Conservation (phyloP, 2,888 invertebrate genomes). For the Tinea semifulvella region DNA sequence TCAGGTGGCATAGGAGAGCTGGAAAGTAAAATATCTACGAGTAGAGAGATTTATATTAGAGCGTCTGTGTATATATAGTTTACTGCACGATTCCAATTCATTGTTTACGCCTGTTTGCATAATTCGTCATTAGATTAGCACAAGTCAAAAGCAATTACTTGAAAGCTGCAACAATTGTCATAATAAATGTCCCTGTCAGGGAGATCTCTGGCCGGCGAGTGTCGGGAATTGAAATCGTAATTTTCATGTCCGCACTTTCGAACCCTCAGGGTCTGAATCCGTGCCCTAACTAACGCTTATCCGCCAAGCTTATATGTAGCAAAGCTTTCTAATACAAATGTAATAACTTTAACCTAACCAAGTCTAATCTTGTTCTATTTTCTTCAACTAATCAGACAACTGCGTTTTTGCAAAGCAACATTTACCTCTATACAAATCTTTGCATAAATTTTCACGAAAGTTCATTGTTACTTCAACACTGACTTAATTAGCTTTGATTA, state of each 20-base stretch:
- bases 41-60: no score
- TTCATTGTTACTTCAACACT: no score
- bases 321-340: constrained; percentile 13
- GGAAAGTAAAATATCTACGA: no score
- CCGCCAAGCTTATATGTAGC: constrained; percentile 11
- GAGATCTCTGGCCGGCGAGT: constrained; percentile 17
- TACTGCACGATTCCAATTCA: no score
- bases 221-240: constrained; percentile 34
- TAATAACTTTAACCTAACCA: constrained; percentile 7
- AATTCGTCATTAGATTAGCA: background rate
- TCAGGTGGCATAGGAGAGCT: constrained; percentile 1
- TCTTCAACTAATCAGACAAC: background rate
- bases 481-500: no score
- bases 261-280: constrained; percentile 26
- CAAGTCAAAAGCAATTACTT: constrained; percentile 4
- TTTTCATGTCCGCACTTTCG: constrained; percentile 37
- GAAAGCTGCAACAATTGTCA: constrained; percentile 8
- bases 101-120: no score
- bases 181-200: constrained; percentile 3
- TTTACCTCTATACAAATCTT: background rate
- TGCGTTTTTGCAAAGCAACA: background rate
- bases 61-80: no score
- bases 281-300: constrained; percentile 15
- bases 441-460: no score
- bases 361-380: constrained; percentile 7